Conservation (phyloP, 2,888 invertebrate genomes). For the Tyria jacobaeae region DNA sequence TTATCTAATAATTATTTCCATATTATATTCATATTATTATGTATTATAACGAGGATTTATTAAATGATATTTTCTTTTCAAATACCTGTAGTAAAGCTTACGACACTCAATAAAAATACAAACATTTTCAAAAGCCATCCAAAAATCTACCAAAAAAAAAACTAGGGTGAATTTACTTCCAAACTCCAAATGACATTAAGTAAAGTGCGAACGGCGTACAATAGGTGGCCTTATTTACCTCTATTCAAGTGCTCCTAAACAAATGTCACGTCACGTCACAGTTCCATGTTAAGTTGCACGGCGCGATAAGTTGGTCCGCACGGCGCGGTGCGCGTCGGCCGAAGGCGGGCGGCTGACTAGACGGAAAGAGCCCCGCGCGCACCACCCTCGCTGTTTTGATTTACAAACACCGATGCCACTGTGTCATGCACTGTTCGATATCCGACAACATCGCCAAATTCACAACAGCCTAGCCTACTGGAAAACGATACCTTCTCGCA, state of each 20-base stretch:
- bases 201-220: constrained; percentile 30
- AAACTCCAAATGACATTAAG: constrained; percentile 10
- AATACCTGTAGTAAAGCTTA: neutral
- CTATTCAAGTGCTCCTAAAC: constrained; percentile 49
- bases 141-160: neutral
- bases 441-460: constrained; percentile 42
- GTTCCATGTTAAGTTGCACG: constrained; percentile 45
- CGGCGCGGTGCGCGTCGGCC: constrained; percentile 65
- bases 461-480: constrained; percentile 23
- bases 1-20: neutral
- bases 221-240: constrained; percentile 50
- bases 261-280: constrained; percentile 55
- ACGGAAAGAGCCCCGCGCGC: constrained; percentile 55
- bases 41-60: too few species aligned
- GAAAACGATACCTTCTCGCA: constrained; percentile 7
- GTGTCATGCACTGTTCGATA: constrained; percentile 58
- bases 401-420: constrained; percentile 64
- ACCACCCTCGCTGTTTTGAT: constrained; percentile 59
- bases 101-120: neutral
- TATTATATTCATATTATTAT: too few species aligned
- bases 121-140: neutral
- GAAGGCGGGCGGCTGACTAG: constrained; percentile 77
- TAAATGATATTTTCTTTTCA: too few species aligned
- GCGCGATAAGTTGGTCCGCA: constrained; percentile 30
- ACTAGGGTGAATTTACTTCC: neutral